Percentiles rank a stretch among this genome's conserved stretches.
Conservation (phyloP, 2,888 invertebrate genomes). For the Dolomedes plantarius region DNA sequence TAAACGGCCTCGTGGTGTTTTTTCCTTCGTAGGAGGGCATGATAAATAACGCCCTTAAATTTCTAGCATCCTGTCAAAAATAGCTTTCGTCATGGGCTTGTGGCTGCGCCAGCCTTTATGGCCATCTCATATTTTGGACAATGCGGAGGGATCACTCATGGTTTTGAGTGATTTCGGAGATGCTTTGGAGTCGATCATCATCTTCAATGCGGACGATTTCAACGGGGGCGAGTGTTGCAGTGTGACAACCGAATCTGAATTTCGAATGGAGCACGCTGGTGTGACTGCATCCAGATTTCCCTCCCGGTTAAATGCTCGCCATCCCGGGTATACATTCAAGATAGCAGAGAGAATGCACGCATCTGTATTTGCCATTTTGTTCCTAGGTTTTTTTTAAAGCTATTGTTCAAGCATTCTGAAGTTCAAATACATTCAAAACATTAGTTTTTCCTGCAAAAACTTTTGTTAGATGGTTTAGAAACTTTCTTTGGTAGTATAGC, state of each 20-base stretch:
- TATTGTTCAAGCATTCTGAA: too few relatives aligned
- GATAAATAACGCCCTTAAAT: conserved; percentile 70
- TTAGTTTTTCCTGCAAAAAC: too few relatives aligned
- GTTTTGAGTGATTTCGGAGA: conserved; percentile 1
- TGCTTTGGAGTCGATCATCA: neutral
- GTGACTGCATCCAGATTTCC: neutral
- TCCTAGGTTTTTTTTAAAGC: too few relatives aligned
- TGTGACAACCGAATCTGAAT: neutral
- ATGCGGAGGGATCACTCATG: conserved; percentile 19
- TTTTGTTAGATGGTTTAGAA: too few relatives aligned
- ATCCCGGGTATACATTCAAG: too few relatives aligned
- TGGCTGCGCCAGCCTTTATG: conserved; percentile 52
- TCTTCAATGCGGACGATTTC: neutral
- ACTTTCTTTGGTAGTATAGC: too few relatives aligned
- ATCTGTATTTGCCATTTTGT: too few relatives aligned
- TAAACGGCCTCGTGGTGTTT: conserved; percentile 49
- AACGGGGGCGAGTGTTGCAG: neutral
- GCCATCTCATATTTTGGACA: conserved; percentile 55
- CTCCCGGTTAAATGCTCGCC: too few relatives aligned
- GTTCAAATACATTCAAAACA: too few relatives aligned
- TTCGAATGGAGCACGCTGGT: neutral
- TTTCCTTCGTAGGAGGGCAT: conserved; percentile 41
- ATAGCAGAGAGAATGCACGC: too few relatives aligned
- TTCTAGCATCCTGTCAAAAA: conserved; percentile 70
- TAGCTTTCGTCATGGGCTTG: conserved; percentile 67